Base-by-base conservation (phyloP, 92 coral and sea anemone genomes). In the Pocillopora meandrina region DNA sequence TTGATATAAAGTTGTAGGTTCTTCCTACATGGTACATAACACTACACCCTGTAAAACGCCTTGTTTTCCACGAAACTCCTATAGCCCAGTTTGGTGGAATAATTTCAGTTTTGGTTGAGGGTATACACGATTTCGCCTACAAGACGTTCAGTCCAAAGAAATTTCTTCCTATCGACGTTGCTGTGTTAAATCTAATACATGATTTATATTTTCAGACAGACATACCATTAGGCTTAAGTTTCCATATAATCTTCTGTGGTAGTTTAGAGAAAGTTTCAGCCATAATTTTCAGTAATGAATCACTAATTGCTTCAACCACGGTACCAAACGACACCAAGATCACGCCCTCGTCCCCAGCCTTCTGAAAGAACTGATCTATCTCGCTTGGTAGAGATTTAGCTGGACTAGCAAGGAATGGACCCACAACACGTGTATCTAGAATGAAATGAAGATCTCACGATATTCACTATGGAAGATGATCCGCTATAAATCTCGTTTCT, bases 241-340 rank as follows among this genome's bases (percentile, higher is more conserved):
- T 84, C 88, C 88, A 84, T 19, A 84, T 31, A 23, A 84, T 72
- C 66, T 66, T 75, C 20, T 81, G 85, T 21, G 76, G 74, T 42
- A 84, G 88, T 84, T 66, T 84, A 9, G 75, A 49, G 75, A 84
- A 84, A 8, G 75, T 67, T 18, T 75, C 52, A 31, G 75, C 82
- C 81, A 84, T 61, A 61, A 74, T 13, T 31, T 75, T 23, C 19
- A 81, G 56, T 58, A 13, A 10, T 0, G 4, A 4, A 31, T 69
- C 85, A 34, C 71, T 23, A 5, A 81, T 2, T 42, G 2, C 74
- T 23, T 20, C 87, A 17, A 83, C 12, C n/a, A 88, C 77, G 1
- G 88, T 82, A 1, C 91, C 91, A 78, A 88, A 88, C 9, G 91
- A 77, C 52, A 88, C 88, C 47, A 83, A 63, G 56, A 88, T 88